Evolutionary conservation across 2,888 invertebrate species (phyloP), one percentile per base, ranked within the genome.

Genomic region (Trissoscelio sp.): DNA sequence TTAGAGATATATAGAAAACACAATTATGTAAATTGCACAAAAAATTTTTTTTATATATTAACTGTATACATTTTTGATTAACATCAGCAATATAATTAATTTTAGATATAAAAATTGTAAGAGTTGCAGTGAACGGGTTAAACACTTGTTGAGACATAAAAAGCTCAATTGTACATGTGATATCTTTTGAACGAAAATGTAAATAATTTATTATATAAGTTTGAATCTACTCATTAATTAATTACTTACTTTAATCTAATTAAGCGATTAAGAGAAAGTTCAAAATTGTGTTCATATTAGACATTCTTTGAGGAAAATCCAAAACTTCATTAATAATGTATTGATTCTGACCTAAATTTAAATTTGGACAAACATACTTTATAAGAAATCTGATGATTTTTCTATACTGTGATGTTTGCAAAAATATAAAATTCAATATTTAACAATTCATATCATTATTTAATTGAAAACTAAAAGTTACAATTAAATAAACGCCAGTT

Each of bases 221-320:
- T 31, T 18, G 5, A 28, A 20, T 57, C n/a, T 34, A 48, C 20
- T 28, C 5, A 6, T 46, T 31, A 48, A 34, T 12, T 14, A 51
- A 31, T 1, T 22, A 44, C 5, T 9, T 34, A 48, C 31, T 64
- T 5, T 44, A 57, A 57, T 57, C 22, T 46, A 34, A 46, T 46
- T 46, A 69, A 57, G 57, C 46, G 44, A 69, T 46, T 46, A n/a
- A 34, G 69, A 69, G 69, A 69, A 69, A 69, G 69, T 69, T 46
- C 16, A 4, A 28, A 44, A 48, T 14, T 51, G 7, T 22, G 2
- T 18, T 2, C 9, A 12, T 44, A 44, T 44, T 44, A 44, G 44
- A 18, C 18, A 44, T 18, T 44, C 4, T 20, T 20, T 14, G 11
- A 64, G 9, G 18, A 46, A 37, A 11, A 48, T 11, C n/a, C 39